These are phyloP conservation scores for Chamaedrilus cognettii DNA, from an alignment of 2,888 invertebrate genomes.

Conservation along the genomic window DNA sequence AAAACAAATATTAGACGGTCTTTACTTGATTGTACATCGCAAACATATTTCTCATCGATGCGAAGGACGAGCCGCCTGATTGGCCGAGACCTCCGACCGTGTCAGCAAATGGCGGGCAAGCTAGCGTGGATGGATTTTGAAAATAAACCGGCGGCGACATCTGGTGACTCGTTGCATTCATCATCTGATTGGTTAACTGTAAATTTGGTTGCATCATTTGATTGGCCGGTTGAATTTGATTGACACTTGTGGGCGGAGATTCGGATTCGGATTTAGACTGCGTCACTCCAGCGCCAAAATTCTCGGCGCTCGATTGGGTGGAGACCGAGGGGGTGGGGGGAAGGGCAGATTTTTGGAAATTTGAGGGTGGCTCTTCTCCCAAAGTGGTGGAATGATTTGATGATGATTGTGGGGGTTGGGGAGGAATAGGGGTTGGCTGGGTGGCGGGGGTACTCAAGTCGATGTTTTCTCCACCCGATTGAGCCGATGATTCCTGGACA, in stretches of 20 bases:
- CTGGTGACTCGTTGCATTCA: neutral
- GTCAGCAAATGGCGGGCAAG: neutral
- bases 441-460: too few species aligned
- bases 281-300: too few species aligned
- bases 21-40: constrained; percentile 15
- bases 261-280: too few species aligned
- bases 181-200: too few species aligned
- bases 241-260: too few species aligned
- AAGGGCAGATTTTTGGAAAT: neutral
- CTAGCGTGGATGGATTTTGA: neutral
- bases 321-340: too few species aligned
- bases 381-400: neutral
- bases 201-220: neutral
- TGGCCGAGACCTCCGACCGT: neutral
- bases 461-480: too few species aligned
- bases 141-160: neutral
- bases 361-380: neutral
- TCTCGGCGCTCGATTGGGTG: too few species aligned
- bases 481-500: too few species aligned
- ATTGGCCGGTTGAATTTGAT: too few species aligned
- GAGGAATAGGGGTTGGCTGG: too few species aligned
- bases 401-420: neutral
- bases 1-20: neutral
- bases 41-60: constrained; percentile 12
- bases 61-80: neutral